These are phyloP conservation scores for Mythimna loreyi DNA, from an alignment of 2,888 invertebrate species.

Conservation along the genomic window DNA sequence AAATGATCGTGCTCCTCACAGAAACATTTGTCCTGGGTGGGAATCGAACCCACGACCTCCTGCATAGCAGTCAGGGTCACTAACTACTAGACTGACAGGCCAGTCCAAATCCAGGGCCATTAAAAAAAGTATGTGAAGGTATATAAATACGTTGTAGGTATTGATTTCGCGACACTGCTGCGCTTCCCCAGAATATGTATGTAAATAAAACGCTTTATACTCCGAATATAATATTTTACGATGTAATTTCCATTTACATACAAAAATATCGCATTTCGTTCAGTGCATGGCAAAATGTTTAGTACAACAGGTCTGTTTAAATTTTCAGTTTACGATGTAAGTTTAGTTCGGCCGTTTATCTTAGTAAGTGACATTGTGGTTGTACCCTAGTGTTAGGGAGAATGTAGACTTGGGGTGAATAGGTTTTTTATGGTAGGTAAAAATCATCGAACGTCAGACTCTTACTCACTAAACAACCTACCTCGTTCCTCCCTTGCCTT, in stretches of 20 bases:
- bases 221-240: background rate
- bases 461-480: too few species aligned
- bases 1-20: too few species aligned
- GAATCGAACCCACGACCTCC: too few species aligned
- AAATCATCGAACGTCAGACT: too few species aligned
- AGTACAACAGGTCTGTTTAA: conserved; percentile 40
- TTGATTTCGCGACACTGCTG: background rate
- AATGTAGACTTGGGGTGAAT: conserved; percentile 10
- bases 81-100: too few species aligned
- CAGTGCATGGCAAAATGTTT: conserved; percentile 16
- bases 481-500: too few species aligned
- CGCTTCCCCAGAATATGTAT: background rate
- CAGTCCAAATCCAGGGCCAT: too few species aligned
- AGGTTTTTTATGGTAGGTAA: too few species aligned
- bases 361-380: conserved; percentile 40
- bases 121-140: too few species aligned
- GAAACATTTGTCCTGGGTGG: too few species aligned
- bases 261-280: background rate
- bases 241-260: conserved; percentile 18
- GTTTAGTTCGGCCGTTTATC: conserved; percentile 39
- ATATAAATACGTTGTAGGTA: background rate
- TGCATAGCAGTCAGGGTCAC: too few species aligned
- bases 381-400: conserved; percentile 20
- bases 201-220: conserved; percentile 3
- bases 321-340: conserved; percentile 56